Evolutionary conservation across 2,888 invertebrate species (phyloP).

Genomic region (Subacronicta megacephala): DNA sequence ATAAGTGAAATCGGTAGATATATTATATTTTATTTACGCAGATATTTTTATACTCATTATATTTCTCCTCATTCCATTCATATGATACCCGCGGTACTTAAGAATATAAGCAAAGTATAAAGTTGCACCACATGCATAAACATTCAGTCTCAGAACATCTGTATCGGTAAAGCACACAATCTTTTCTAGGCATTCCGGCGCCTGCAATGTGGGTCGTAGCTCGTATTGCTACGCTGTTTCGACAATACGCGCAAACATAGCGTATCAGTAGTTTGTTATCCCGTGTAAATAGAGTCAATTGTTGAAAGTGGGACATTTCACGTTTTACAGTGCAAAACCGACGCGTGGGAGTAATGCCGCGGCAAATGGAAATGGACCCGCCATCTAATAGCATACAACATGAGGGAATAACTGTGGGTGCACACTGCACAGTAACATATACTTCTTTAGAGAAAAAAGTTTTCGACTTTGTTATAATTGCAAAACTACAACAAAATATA

Average conservation of each 20-base stretch:
- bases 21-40: background rate
- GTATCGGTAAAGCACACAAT: constrained; percentile 24
- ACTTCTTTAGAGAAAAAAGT: too few relatives aligned
- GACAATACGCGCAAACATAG: constrained; percentile 39
- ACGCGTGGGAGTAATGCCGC: background rate
- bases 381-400: background rate
- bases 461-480: too few relatives aligned
- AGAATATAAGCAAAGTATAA: constrained; percentile 16
- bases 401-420: too few relatives aligned
- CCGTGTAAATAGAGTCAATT: constrained; percentile 13
- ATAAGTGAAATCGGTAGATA: too few relatives aligned
- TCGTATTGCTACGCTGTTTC: constrained; percentile 23
- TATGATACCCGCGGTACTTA: background rate
- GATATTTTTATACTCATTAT: too few relatives aligned
- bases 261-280: constrained; percentile 24
- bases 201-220: constrained; percentile 41
- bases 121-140: constrained; percentile 28
- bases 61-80: too few relatives aligned
- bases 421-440: too few relatives aligned
- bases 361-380: background rate
- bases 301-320: constrained; percentile 5
- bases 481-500: too few relatives aligned
- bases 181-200: constrained; percentile 7
- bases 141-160: constrained; percentile 30
- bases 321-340: background rate